Base-by-base conservation (phyloP, 1,140 invertebrate genomes). In the Archivesica marissinica region DNA sequence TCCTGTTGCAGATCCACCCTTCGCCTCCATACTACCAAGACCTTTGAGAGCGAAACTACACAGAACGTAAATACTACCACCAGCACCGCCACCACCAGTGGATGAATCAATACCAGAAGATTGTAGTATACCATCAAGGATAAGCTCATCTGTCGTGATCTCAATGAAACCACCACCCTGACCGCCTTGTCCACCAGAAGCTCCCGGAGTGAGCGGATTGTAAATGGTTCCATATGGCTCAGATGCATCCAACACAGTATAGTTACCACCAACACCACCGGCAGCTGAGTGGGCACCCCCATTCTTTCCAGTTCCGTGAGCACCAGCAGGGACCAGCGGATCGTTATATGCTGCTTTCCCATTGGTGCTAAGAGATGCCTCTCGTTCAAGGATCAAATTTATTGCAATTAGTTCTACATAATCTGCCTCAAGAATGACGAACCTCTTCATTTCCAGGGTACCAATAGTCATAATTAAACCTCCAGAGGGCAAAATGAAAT, bases 281-380 rank as follows among this genome's bases (percentile, higher is more conserved):
- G 86, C 78, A 54, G 88, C 90, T 23, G 89, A 89, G 80, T 90
- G 88, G 2, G 89, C 86, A n/a, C 90, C 91, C n/a, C 91, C 90
- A 61, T 86, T 86, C 35, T 47, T 85, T 23, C 39, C 41, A 0
- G 33, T 66, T n/a, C 87, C 90, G 72, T 88, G 86, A 20, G 80
- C 86, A 7, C 50, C 25, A 25, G 77, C 23, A 7, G 90, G 86
- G 38, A 85, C 84, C 3, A 61, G 56, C 2, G 75, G 75, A 77
- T 87, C 75, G 30, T 64, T 52, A 0, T 75, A 54, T 33, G 41
- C 39, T n/a, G 87, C 86, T 38, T 61, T 74, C 7, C 90, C 91
- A 56, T 74, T 76, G 3, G 88, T 88, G 76, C 87, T 88, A 35
- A 92, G 83, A 64, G 86, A 56, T 23, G 90, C 88, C 72, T 76